A percentile compares a stretch with the other conserved stretches of the same genome.
These are phyloP conservation scores for Acrocephalus kingi DNA, from an alignment of 2,113 vertebrate species.

Conservation along the genomic window DNA sequence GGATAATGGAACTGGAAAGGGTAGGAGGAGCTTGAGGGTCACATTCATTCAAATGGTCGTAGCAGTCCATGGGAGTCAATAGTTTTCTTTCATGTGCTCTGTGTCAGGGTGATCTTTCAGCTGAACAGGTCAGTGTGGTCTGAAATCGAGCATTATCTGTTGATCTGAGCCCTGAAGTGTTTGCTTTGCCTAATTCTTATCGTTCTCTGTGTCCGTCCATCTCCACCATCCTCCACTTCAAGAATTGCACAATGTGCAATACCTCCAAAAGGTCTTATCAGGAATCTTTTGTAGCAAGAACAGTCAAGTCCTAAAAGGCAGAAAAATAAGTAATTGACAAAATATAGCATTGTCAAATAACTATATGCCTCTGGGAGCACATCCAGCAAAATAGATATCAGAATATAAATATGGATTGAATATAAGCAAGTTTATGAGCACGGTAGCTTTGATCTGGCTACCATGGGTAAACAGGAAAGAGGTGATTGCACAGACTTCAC, in stretches of 20 bases:
- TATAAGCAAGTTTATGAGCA: neutral
- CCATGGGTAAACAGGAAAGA: neutral
- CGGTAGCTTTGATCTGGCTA: neutral
- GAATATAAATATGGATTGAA: neutral
- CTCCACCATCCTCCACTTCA: neutral
- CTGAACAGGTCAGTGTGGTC: slow-evolving; percentile 33
- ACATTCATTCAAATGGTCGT: neutral
- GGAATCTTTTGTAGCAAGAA: neutral
- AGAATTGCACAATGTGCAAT: slow-evolving; percentile 21
- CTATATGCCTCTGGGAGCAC: neutral
- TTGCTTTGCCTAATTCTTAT: slow-evolving; percentile 47
- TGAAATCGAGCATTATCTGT: slow-evolving; percentile 33
- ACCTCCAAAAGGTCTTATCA: neutral
- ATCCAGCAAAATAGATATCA: neutral
- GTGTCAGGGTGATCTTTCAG: slow-evolving; percentile 43
- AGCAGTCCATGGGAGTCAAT: neutral
- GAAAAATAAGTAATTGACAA: neutral
- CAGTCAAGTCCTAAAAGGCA: neutral
- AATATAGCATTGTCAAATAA: neutral
- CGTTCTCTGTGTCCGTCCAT: neutral
- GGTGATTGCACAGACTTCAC: neutral
- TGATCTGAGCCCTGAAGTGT: slow-evolving; percentile 23
- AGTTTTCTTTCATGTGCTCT: neutral
- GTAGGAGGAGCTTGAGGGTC: neutral
- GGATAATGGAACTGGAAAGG: neutral